Evolutionary conservation across 2,888 invertebrate species (phyloP).

Genomic region (Oasisia sp.): DNA sequence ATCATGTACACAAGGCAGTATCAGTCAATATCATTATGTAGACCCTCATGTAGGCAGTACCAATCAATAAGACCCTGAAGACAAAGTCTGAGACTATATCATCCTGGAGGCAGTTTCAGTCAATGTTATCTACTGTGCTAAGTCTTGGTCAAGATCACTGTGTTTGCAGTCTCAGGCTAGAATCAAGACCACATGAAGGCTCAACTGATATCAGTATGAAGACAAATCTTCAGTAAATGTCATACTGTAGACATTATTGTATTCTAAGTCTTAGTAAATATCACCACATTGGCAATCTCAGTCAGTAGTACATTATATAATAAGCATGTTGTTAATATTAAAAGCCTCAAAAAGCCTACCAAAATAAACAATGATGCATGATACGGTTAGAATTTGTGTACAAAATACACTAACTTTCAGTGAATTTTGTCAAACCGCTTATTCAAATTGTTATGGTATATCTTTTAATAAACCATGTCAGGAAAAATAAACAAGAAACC

Average conservation of each 20-base stretch:
- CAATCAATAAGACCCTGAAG: not conserved
- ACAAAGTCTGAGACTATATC: not conserved
- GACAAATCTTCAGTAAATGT: too few species aligned
- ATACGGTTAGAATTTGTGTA: not conserved
- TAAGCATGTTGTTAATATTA: not conserved
- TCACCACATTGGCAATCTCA: not conserved
- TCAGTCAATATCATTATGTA: not conserved
- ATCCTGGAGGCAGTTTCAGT: not conserved
- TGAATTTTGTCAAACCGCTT: not conserved
- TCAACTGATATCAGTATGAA: too few species aligned
- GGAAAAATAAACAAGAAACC: not conserved
- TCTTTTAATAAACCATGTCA: too few species aligned
- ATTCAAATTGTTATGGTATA: too few species aligned
- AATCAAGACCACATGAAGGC: too few species aligned
- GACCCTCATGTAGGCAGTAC: not conserved
- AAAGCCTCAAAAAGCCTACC: not conserved
- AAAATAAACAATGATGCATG: not conserved
- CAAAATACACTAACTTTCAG: not conserved
- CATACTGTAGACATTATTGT: too few species aligned
- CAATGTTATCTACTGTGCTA: not conserved
- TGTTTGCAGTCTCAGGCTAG: not conserved
- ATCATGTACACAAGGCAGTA: not conserved
- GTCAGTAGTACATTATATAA: not conserved
- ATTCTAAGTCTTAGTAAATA: too few species aligned
- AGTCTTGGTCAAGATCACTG: slow-evolving; percentile 42